Evolutionary conservation across 1,140 invertebrate genomes (phyloP).

Genomic region (Drosophila lini): DNA sequence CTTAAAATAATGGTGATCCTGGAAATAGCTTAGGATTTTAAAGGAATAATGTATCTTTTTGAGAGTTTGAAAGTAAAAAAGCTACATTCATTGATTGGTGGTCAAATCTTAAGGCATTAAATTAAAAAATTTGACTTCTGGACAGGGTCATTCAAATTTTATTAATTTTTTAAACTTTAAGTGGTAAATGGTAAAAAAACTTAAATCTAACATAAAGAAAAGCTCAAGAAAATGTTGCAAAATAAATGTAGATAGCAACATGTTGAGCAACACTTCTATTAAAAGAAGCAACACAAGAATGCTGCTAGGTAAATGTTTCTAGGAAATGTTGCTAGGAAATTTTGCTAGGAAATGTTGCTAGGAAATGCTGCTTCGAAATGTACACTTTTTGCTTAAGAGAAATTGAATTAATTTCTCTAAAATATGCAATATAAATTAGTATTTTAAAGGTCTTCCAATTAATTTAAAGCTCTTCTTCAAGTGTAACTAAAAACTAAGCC

Average conservation of each 20-base stretch:
- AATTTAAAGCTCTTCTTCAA: not conserved
- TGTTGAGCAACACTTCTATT: not conserved
- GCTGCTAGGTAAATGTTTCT: not conserved
- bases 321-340: too few relatives aligned
- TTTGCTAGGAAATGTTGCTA: too few relatives aligned
- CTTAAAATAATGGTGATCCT: not conserved
- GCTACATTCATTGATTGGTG: not conserved
- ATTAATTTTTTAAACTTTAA: too few relatives aligned
- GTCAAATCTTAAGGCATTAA: not conserved
- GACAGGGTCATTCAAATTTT: too few relatives aligned
- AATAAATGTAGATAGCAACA: not conserved
- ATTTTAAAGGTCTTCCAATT: not conserved
- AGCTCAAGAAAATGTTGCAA: not conserved
- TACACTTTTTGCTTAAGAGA: too few relatives aligned
- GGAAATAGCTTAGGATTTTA: not conserved
- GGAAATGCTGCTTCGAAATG: too few relatives aligned
- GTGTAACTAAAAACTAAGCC: conserved; percentile 26
- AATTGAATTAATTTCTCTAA: too few relatives aligned
- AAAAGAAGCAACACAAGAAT: not conserved
- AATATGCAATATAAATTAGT: not conserved
- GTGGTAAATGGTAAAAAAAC: not conserved
- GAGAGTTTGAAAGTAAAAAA: not conserved
- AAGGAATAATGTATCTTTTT: not conserved
- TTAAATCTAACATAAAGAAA: not conserved
- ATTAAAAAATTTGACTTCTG: too few relatives aligned